These are phyloP conservation scores for Melangyna quadrimaculata DNA, from an alignment of 2,888 invertebrate species.

Conservation along the genomic window DNA sequence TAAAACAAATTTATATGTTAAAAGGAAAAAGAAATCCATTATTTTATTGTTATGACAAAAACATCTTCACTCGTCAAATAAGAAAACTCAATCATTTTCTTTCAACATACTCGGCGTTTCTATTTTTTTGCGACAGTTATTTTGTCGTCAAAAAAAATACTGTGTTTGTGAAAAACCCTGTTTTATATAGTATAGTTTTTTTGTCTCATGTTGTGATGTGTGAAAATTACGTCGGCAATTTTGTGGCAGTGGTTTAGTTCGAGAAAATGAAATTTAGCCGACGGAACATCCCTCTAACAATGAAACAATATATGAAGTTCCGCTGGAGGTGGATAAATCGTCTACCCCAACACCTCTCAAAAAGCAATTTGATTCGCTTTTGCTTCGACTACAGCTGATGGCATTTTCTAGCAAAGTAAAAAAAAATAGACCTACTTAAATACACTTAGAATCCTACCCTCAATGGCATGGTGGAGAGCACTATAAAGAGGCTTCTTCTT, in stretches of 20 bases:
- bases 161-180: background rate
- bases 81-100: constrained; percentile 58
- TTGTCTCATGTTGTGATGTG: background rate
- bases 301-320: constrained; percentile 32
- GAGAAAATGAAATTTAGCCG: constrained; percentile 29
- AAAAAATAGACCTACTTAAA: constrained; percentile 10
- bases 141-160: background rate
- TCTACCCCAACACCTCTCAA: background rate
- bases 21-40: constrained; percentile 22
- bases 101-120: constrained; percentile 19
- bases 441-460: background rate
- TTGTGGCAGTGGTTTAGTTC: constrained; percentile 17
- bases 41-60: constrained; percentile 55
- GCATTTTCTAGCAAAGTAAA: constrained; percentile 11
- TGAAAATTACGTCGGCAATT: constrained; percentile 50
- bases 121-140: background rate
- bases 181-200: background rate
- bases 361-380: constrained; percentile 16
- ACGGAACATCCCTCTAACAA: constrained; percentile 30
- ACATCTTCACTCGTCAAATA: constrained; percentile 50
- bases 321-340: background rate
- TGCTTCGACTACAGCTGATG: constrained; percentile 11
- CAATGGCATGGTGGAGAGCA: background rate
- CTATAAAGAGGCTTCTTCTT: constrained; percentile 43
- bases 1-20: constrained; percentile 34